Conservation (phyloP, 2,888 invertebrate species). For the Lasioglossum calceatum region DNA sequence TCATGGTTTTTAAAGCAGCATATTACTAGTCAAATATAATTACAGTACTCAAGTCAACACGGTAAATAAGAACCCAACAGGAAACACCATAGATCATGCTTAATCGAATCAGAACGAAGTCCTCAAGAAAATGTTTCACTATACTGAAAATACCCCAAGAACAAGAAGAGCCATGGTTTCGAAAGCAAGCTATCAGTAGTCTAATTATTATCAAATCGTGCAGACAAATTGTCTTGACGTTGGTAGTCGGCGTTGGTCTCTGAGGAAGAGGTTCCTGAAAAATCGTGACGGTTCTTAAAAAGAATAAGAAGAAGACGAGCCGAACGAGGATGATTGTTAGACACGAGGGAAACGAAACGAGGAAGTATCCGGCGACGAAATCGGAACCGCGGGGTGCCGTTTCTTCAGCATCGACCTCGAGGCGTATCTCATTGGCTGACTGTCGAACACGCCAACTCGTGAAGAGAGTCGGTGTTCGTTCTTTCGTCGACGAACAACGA, state of each 20-base stretch:
- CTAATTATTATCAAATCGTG: neutral
- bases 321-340: neutral
- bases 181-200: neutral
- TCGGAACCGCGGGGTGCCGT: conserved; percentile 9
- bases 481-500: conserved; percentile 73
- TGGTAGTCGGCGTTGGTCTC: neutral
- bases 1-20: neutral
- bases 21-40: neutral
- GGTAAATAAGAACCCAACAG: neutral
- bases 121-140: too few relatives aligned
- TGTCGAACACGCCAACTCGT: conserved; percentile 16
- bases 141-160: neutral
- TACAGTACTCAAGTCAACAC: neutral
- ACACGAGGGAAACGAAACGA: conserved; percentile 12
- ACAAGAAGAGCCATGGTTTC: neutral
- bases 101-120: neutral
- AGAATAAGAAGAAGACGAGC: neutral
- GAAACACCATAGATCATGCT: neutral
- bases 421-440: conserved; percentile 47
- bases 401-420: conserved; percentile 50
- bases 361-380: conserved; percentile 33
- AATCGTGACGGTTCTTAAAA: neutral
- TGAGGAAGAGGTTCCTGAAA: neutral
- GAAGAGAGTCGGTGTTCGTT: conserved; percentile 57
- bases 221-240: neutral